Conservation (phyloP, 2,888 invertebrate species). For the Octonoba sinensis region DNA sequence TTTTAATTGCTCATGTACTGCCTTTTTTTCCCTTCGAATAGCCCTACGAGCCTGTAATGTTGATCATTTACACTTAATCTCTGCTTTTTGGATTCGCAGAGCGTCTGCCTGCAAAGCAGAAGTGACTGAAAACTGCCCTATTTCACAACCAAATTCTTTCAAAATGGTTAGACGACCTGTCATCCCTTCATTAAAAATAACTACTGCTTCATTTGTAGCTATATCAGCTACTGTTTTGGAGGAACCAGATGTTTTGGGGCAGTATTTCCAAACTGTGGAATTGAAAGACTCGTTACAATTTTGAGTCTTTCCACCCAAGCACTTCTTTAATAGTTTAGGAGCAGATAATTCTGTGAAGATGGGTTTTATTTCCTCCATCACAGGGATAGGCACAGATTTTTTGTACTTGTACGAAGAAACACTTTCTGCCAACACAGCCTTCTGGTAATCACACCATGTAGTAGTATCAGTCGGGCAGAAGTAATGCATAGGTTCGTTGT, state of each 20-base stretch:
- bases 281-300: slow-evolving; percentile 25
- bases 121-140: too few species aligned
- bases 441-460: slow-evolving; percentile 1
- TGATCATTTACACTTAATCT: neutral
- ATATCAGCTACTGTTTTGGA: slow-evolving; percentile 7
- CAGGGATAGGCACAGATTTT: neutral
- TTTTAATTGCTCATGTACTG: too few species aligned
- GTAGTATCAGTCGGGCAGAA: neutral
- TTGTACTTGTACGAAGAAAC: too few species aligned
- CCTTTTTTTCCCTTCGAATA: too few species aligned
- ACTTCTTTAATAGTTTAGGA: neutral
- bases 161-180: too few species aligned
- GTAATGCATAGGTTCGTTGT: too few species aligned
- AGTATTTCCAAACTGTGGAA: slow-evolving; percentile 10
- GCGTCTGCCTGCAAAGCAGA: neutral
- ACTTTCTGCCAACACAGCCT: too few species aligned
- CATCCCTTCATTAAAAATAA: too few species aligned
- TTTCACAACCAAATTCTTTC: too few species aligned
- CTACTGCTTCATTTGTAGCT: too few species aligned
- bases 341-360: neutral
- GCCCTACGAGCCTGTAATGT: too few species aligned
- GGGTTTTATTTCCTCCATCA: neutral
- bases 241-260: slow-evolving; percentile 22
- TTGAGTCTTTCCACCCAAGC: too few species aligned
- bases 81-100: neutral